Base-by-base conservation (phyloP, 2,797 vertebrate species). In the Coracias cyanogaster region DNA sequence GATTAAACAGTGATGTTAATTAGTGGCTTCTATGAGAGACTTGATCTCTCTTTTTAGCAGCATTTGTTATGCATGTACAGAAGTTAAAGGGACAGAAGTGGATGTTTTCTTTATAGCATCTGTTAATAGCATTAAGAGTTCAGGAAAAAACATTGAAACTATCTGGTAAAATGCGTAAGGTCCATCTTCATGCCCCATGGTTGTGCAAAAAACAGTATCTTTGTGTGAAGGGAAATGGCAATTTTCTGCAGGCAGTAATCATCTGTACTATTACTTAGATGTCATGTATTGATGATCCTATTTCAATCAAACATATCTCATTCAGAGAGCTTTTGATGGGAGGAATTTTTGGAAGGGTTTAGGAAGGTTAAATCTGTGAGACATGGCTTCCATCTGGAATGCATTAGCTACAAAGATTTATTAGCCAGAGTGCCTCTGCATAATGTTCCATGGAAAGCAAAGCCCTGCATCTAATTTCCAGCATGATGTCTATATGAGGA, bases 361-460 rank as follows among this genome's bases (percentile, higher is more conserved):
- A 98, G 98, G 98, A 98, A 99, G 98, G 99, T 99, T 99, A 99
- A 99, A 99, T 98, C 98, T 98, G 97, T 97, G 97, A 98, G 98
- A 98, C 98, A 98, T 98, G 98, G 98, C 98, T 98, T 99, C 99
- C 98, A 99, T 99, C 99, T 99, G 99, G 98, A 99, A 98, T 98
- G 98, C 98, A 98, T 99, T 99, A 98, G 98, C 98, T 98, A 96
- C 98, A 98, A 98, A 99, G 98, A 99, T 99, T 99, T 99, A 99
- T 99, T 99, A 99, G 97, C 98, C 97, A 97, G 97, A 98, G 98
- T 98, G 98, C 97, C 98, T 98, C 98, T 98, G 98, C 98, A 98
- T 99, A 98, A 98, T 98, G 98, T 98, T 98, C 98, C 98, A 98
- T 98, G 98, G 98, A 98, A 98, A 98, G 98, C 97, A 74, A 97